Evolutionary conservation across 2,797 vertebrate species (phyloP).

Genomic region (Pagetopsis macropterus): DNA sequence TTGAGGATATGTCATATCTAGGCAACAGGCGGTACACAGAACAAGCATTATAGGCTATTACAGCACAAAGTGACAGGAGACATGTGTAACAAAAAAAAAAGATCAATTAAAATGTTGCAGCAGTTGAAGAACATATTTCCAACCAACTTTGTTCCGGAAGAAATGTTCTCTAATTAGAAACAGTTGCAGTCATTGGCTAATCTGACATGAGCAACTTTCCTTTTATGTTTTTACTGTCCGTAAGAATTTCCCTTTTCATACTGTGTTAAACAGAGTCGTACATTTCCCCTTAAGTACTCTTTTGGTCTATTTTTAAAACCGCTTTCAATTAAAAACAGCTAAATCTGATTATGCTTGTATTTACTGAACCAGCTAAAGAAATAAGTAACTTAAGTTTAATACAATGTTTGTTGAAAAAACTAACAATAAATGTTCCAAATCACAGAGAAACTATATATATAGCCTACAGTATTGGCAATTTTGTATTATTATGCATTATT

Average conservation of each 20-base stretch:
- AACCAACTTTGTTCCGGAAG: too few species aligned
- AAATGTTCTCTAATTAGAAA: not conserved
- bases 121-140: not conserved
- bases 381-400: too few species aligned
- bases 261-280: not conserved
- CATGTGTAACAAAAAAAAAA: not conserved
- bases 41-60: not conserved
- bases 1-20: conserved; percentile 1
- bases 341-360: not conserved
- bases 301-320: not conserved
- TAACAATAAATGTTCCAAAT: too few species aligned
- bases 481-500: not conserved
- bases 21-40: conserved; percentile 9
- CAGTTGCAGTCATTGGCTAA: not conserved
- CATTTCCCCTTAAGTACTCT: not conserved
- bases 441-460: too few species aligned
- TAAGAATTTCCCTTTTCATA: not conserved
- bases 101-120: not conserved
- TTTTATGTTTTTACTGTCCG: not conserved
- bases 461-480: not conserved
- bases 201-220: not conserved
- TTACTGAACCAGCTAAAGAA: too few species aligned
- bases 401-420: too few species aligned
- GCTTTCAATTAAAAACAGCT: not conserved
- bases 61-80: not conserved